Evolutionary conservation across 2,888 invertebrate genomes (phyloP), one percentile per base, ranked within the genome.

Genomic region (Altica lythri): DNA sequence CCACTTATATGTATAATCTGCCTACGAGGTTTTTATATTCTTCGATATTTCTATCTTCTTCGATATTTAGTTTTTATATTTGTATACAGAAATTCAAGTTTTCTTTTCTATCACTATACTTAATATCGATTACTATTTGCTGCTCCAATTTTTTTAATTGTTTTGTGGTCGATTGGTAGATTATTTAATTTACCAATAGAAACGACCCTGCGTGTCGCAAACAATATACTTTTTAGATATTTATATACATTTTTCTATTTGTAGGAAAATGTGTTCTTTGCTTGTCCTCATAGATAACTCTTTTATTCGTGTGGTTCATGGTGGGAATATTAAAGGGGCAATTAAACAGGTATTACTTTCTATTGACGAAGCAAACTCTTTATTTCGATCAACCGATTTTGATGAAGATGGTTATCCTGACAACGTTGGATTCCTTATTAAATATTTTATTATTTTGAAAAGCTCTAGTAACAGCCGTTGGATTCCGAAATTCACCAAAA

Each of bases 341-440:
- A 77, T 80, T 1, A 64, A 74, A 17, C 70, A 79, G 32, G 78
- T 80, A 75, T 74, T 81, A 63, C 77, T 79, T 13, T 77, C 81
- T 0, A 74, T 81, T 1, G 78, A 80, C 1, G 80, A 80, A 57
- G 80, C 80, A 1, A 81, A 82, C 61, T 73, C 80, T 2, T 78
- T 82, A 52, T 81, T 81, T 57, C 76, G 82, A 55, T 79, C 79
- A 44, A 76, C 81, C 0, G 82, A 82, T 61, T 81, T 82, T 54
- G 77, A 82, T 59, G 78, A 78, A 32, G 80, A 82, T 60, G 80
- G 81, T 0, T 49, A 74, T 1, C 79, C 81, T 2, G 81, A 81
- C 70, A 81, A 82, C 65, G 79, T 82, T 56, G 82, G 82, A 1
- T 80, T 81, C 59, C 72, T 77, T 40, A 77, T 81, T 4, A 80